Conservation (phyloP, 2,113 vertebrate species). For the Menura novaehollandiae region DNA sequence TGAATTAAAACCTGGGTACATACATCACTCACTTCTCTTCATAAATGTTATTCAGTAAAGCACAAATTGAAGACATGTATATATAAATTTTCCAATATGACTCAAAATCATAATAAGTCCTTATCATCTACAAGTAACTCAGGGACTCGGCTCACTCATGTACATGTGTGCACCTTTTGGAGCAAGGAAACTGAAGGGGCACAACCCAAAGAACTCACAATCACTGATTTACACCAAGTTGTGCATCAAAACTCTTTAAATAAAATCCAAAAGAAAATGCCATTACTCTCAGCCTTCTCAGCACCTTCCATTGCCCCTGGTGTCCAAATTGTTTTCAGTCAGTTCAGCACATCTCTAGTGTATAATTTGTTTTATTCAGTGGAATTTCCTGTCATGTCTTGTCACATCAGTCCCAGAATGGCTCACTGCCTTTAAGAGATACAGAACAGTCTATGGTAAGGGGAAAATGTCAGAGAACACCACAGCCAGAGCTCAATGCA, state of each 20-base stretch:
- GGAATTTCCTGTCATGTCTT: conserved; percentile 44
- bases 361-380: conserved; percentile 55
- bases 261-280: not conserved
- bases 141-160: not conserved
- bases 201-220: not conserved
- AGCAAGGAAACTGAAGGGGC: not conserved
- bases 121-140: not conserved
- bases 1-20: not conserved
- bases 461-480: conserved; percentile 30
- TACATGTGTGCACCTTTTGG: not conserved
- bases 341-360: conserved; percentile 46
- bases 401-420: not conserved
- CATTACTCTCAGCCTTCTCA: conserved; percentile 32
- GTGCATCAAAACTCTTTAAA: not conserved
- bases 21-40: not conserved
- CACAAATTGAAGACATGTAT: not conserved
- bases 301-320: not conserved
- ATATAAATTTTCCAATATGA: not conserved
- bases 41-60: not conserved
- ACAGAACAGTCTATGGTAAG: not conserved
- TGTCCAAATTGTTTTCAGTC: conserved; percentile 41
- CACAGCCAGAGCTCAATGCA: not conserved
- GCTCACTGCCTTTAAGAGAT: conserved; percentile 47
- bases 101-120: not conserved
- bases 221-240: not conserved